phyloP scores from a whole-genome alignment of 2,113 vertebrate species.

The Oncorhynchus keta region DNA sequence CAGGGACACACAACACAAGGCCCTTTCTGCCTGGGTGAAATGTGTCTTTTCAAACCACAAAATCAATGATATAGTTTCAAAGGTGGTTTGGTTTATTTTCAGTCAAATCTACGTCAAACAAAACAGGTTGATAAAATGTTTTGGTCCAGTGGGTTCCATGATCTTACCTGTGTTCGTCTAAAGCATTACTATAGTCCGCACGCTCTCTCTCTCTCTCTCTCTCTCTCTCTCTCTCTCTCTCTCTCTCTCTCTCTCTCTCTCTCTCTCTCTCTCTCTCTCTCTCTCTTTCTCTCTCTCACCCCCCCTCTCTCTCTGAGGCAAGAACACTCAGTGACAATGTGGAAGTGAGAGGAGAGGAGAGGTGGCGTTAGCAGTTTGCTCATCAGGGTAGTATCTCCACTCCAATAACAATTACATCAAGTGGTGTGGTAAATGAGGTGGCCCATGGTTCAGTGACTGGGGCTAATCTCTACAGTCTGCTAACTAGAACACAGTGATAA shows the following conservation, averaged over 20 bases:
- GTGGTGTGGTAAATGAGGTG: slow-evolving; percentile 67
- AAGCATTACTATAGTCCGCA: slow-evolving; percentile 41
- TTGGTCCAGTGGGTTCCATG: too few species aligned
- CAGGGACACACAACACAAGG: neutral
- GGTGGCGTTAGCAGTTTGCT: neutral
- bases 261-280: neutral
- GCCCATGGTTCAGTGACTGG: slow-evolving; percentile 55
- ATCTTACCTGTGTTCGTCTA: neutral
- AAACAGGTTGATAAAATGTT: too few species aligned
- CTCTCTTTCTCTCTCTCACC: neutral
- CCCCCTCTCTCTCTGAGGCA: neutral
- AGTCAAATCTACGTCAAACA: neutral
- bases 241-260: neutral
- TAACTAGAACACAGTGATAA: slow-evolving; percentile 47
- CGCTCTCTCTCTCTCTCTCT: slow-evolving; percentile 1
- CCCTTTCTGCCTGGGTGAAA: neutral
- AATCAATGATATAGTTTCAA: too few species aligned
- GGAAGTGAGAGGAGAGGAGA: neutral
- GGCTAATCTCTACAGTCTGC: slow-evolving; percentile 64
- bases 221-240: neutral
- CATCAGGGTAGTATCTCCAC: slow-evolving; percentile 54
- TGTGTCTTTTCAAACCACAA: neutral
- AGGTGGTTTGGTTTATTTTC: too few species aligned
- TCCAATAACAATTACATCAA: slow-evolving; percentile 66
- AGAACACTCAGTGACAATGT: neutral